Evolutionary conservation across 92 coral and sea anemone genomes (phyloP), one percentile per base, ranked within the genome.

Genomic region (Phenganax marumi): DNA sequence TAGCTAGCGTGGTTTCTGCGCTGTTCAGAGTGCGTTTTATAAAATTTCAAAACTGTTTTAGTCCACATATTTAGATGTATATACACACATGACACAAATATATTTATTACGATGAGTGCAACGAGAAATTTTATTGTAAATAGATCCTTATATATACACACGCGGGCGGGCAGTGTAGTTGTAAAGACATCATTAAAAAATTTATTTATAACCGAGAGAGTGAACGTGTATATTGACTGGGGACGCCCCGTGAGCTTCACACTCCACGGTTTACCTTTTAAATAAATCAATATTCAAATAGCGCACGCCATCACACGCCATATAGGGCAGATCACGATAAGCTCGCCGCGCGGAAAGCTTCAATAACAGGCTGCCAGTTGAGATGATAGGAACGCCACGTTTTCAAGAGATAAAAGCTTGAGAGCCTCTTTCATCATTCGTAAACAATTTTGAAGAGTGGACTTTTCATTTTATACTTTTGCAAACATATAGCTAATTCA

Each of bases 241-340:
- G 19, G 56, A 48, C 65, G 22, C 83, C 81, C 83, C 83, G 73
- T 72, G 63, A 78, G 63, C 83, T 56, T 33, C 43, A 77, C 56
- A 68, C 69, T 0, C 17, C 50, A 63, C 57, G 73, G 63, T 78
- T 78, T 78, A 72, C 60, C 71, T 78, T 78, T 78, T 78, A 78
- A 78, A 78, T 72, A 46, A 24, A 78, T 78, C 53, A 78, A 61
- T 78, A 78, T 78, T 78, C 83, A 78, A 78, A 57, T 60, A 43
- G 46, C 81, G 68, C 80, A 78, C 83, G 83, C 83, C 70, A 77
- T 12, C 70, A 16, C 10, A 56, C 43, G 68, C 81, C 83, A 78
- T 78, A 78, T 78, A 61, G 14, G 83, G 83, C 49, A 61, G 10
- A 76, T 76, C 81, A 21, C 46, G 81, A 76, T 76, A 76, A 76